Base-by-base conservation (phyloP, 2,113 vertebrate genomes). In the Maccullochella peelii region DNA sequence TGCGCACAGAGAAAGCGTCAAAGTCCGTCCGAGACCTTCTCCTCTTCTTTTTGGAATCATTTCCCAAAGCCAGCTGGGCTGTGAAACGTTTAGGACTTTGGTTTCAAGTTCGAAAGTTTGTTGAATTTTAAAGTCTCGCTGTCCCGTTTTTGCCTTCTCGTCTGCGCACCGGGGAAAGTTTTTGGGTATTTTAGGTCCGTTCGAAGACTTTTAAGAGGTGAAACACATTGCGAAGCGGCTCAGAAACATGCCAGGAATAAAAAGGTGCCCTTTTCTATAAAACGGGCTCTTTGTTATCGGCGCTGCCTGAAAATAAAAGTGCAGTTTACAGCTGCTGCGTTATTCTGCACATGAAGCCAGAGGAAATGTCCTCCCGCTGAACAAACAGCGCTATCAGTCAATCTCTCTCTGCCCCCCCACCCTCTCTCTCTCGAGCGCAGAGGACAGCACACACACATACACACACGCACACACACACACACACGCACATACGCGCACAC, bases 361-460 rank as follows among this genome's bases (percentile, higher is more conserved):
- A 71, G 72, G 65, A 86, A 70, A 81, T 27, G 73, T 71, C 69
- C 70, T 83, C 71, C 68, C 21, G 47, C 81, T 75, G 79, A 77
- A 67, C 76, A 82, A 77, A 80, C 83, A 83, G 65, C 59, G 8
- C 66, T 79, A 83, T 79, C 80, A 80, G 15, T 80, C 78, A 65
- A 62, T 63, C 57, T 25, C 49, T 25, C 79, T 77, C 71, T 14
- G n/a, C 49, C 5, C 52, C 3, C 42, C 12, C 49, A 0, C 54
- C n/a, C 63, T 47, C 27, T 77, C 57, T 36, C 36, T 38, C 30
- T 10, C 7, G 8, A 33, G 61, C 62, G 42, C 82, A 82, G 80
- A 88, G 86, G 85, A 74, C 77, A 61, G 59, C 83, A 25, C 82
- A 77, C 84, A 57, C 57, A 55, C 74, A 33, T 2, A 5, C 36